Percentiles rank a stretch among this genome's conserved stretches.
Conservation (phyloP, 2,888 invertebrate genomes). For the Coleophora deauratella region DNA sequence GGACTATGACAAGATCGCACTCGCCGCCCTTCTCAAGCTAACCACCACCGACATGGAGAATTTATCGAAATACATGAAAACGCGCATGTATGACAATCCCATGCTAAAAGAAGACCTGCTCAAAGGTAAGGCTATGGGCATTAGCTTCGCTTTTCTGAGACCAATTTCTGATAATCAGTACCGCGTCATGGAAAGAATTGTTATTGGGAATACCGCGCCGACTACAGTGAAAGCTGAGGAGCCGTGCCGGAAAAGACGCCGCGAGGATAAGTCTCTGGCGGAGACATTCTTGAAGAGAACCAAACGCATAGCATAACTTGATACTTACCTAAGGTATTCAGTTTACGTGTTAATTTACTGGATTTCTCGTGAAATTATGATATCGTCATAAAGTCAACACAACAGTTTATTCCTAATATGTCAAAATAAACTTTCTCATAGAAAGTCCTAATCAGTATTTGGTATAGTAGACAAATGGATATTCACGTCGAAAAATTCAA, state of each 20-base stretch:
- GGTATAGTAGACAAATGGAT: too few relatives aligned
- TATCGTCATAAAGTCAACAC: too few relatives aligned
- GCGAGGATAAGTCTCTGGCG: constrained; percentile 37
- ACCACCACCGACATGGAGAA: constrained; percentile 40
- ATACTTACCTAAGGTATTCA: constrained; percentile 7
- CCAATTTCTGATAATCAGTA: constrained; percentile 52
- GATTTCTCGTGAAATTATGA: too few relatives aligned
- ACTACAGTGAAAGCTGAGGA: constrained; percentile 32
- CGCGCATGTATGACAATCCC: constrained; percentile 39
- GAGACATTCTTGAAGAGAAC: constrained; percentile 39
- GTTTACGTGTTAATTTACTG: too few relatives aligned
- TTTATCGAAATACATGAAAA: constrained; percentile 48
- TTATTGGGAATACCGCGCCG: constrained; percentile 36
- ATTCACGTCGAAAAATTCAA: constrained; percentile 1
- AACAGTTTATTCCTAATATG: too few relatives aligned
- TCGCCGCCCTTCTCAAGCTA: constrained; percentile 49
- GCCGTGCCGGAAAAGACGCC: constrained; percentile 34
- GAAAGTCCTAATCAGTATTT: too few relatives aligned
- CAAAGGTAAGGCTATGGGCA: constrained; percentile 50
- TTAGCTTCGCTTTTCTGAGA: constrained; percentile 48
- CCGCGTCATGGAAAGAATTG: constrained; percentile 50
- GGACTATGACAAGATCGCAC: constrained; percentile 56
- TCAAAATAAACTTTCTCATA: too few relatives aligned
- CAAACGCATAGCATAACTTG: constrained; percentile 27
- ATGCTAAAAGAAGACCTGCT: constrained; percentile 45